phyloP scores from a whole-genome alignment of 30 jellyfish, hydroid and myxozoan genomes.

The Hydractinia echinata region DNA sequence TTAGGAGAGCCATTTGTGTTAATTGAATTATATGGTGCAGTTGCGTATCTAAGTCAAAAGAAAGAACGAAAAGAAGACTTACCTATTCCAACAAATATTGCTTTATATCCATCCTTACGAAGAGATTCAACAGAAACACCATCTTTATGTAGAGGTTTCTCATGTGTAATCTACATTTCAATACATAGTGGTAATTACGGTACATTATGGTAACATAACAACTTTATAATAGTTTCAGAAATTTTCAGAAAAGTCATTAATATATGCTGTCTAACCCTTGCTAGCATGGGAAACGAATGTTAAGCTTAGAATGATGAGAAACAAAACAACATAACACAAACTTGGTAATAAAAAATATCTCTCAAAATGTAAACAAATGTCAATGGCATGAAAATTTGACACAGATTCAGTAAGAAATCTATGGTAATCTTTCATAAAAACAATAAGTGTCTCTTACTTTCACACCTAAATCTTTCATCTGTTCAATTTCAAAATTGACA shows the following conservation, averaged over 20 bases:
- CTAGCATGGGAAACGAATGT: too few species aligned
- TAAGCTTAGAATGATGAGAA: too few species aligned
- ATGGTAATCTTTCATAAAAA: not conserved
- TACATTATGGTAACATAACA: not conserved
- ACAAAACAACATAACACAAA: too few species aligned
- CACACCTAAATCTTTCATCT: conserved; percentile 75
- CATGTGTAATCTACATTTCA: conserved; percentile 46
- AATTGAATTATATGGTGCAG: not conserved
- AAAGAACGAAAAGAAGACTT: not conserved
- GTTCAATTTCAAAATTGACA: conserved; percentile 74
- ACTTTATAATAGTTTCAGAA: too few species aligned
- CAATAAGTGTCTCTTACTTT: conserved; percentile 47
- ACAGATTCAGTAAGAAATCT: not conserved
- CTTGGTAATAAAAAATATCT: too few species aligned
- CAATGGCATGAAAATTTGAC: not conserved
- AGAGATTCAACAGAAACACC: conserved; percentile 63
- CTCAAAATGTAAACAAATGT: too few species aligned
- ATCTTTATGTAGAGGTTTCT: conserved; percentile 43
- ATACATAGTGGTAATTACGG: not conserved
- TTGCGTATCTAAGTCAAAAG: not conserved
- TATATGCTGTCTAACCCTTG: too few species aligned
- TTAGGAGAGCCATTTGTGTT: not conserved
- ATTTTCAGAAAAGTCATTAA: too few species aligned
- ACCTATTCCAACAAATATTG: conserved; percentile 86
- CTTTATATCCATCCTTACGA: conserved; percentile 72